Base-by-base conservation (phyloP, 1,140 invertebrate genomes). In the Calephelis nemesis region DNA sequence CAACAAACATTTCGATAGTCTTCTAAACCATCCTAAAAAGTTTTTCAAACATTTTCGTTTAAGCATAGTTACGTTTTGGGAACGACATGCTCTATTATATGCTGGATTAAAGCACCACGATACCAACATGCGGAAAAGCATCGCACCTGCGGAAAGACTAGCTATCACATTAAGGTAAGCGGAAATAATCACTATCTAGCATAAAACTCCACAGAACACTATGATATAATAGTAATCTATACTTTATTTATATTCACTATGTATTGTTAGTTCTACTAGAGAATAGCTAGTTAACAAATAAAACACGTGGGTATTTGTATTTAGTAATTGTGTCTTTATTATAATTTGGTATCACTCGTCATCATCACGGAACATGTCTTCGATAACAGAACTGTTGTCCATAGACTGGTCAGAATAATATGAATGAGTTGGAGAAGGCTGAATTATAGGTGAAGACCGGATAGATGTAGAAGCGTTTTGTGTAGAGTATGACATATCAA, bases 281-380 rank as follows among this genome's bases (percentile, higher is more conserved):
- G 64, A 54, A 50, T 65, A 48, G 63, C 63, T 65, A 65, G 63
- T 65, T 65, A 65, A 65, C 63, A 65, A 65, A 65, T 50, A 65
- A 65, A 48, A 65, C 63, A 58, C 52, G 52, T 58, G 13, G 52
- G 52, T 58, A 63, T 63, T 63, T 63, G 19, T 66, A 66, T 66
- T 63, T 49, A 63, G 47, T 47, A 15, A 66, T 66, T 45, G 65
- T 66, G 63, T 47, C 47, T 64, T 64, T 64, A 48, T 50, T 64
- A 7, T 64, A 65, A 50, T 65, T 65, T 52, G 47, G 63, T 65
- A 65, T 65, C 63, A 65, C 63, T 65, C 30, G 63, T 65, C 47
- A 65, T 65, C 63, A 65, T 65, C 63, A 65, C 63, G 63, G 47
- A 65, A 52, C 63, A 65, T 65, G 48, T 65, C 47, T 52, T 65